phyloP scores from a whole-genome alignment of 2,888 invertebrate species.

The Cetonia aurata region DNA sequence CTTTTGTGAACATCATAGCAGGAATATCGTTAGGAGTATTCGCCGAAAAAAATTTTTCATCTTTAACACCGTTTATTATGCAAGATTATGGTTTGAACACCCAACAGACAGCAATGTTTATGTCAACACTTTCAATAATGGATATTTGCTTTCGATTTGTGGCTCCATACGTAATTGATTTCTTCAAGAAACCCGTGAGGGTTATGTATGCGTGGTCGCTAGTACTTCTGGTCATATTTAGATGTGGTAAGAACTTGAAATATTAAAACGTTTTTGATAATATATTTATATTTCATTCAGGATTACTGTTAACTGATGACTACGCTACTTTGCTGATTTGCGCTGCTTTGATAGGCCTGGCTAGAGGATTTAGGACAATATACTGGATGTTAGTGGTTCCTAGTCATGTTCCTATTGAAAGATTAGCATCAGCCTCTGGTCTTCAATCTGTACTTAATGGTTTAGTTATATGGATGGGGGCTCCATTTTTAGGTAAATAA shows the following conservation, averaged over 20 bases:
- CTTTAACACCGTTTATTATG: conserved; percentile 74
- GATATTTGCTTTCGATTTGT: conserved; percentile 71
- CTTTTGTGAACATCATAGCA: conserved; percentile 73
- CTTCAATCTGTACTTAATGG: conserved; percentile 77
- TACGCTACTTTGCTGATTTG: conserved; percentile 63
- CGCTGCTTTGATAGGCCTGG: conserved; percentile 71
- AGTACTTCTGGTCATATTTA: conserved; percentile 69
- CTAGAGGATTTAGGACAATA: conserved; percentile 75
- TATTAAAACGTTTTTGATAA: not conserved
- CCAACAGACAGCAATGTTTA: conserved; percentile 70
- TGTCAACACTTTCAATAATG: conserved; percentile 69
- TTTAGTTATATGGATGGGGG: conserved; percentile 69
- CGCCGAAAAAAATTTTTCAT: conserved; percentile 75
- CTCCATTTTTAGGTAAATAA: conserved; percentile 71
- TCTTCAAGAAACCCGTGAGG: conserved; percentile 71
- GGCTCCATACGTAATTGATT: conserved; percentile 74
- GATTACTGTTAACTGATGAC: conserved; percentile 50
- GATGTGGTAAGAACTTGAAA: conserved; percentile 70
- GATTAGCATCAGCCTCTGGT: conserved; percentile 74
- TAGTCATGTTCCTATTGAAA: conserved; percentile 73
- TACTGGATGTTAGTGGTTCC: conserved; percentile 76
- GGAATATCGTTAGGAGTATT: conserved; percentile 75
- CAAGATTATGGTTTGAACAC: conserved; percentile 72
- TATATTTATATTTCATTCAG: conserved; percentile 51
- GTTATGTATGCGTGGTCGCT: conserved; percentile 74